phyloP scores from a whole-genome alignment of 2,113 vertebrate genomes.

The Hiodon tergisus region DNA sequence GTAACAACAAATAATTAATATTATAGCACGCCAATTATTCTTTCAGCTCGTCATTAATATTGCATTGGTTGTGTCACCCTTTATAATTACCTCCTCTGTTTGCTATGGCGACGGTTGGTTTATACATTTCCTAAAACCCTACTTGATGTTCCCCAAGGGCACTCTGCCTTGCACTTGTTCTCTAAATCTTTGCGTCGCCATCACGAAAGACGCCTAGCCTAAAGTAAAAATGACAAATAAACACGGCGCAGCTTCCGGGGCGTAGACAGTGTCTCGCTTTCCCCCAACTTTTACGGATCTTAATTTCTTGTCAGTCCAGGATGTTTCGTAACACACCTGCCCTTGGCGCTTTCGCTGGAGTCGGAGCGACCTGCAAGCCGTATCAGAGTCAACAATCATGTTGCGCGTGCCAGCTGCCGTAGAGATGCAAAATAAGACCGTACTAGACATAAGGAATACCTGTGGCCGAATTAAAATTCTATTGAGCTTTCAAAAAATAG shows the following conservation, averaged over 20 bases:
- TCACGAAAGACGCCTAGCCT: conserved; percentile 5
- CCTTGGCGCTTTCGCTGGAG: conserved; percentile 18
- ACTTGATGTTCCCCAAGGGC: not conserved
- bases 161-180: not conserved
- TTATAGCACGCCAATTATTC: not conserved
- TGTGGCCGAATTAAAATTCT: too few species aligned
- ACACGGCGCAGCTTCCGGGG: not conserved
- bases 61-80: too few species aligned
- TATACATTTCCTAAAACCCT: not conserved
- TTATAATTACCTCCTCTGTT: too few species aligned
- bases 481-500: not conserved
- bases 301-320: conserved; percentile 9
- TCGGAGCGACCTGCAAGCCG: not conserved
- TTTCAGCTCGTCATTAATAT: not conserved
- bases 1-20: not conserved
- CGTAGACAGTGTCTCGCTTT: not conserved
- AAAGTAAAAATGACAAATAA: not conserved
- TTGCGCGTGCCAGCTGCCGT: not conserved
- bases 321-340: conserved; percentile 24
- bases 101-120: not conserved
- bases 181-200: conserved; percentile 8
- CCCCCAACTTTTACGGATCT: conserved; percentile 3
- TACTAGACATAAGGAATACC: not conserved
- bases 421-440: not conserved
- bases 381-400: conserved; percentile 11